Base-by-base conservation (phyloP, 2,888 invertebrate species). In the Oligia fasciuncula region DNA sequence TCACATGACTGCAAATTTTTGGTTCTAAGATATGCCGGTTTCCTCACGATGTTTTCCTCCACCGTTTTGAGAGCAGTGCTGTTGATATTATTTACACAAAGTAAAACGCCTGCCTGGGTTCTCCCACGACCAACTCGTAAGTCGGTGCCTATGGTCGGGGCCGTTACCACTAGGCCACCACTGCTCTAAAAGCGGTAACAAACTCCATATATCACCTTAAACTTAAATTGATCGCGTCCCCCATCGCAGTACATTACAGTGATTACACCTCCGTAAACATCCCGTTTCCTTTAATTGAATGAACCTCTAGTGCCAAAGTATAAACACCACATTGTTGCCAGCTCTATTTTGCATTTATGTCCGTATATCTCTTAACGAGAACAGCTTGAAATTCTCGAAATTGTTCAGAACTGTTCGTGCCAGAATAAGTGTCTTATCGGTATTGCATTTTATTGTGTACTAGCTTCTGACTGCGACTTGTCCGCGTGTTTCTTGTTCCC, bases 211-310 rank as follows among this genome's bases (percentile, higher is more conserved):
- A 35, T 23, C 23, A 40, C 66, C 40, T 6, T 70, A 40, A 79
- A 57, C 40, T 17, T 57, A 49, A 14, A 68, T 76, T n/a, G 19
- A 35, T 19, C 43, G 9, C 9, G 2, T 69, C 77, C 35, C 68
- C 83, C 57, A 63, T 51, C 43, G 35, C 35, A 60, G 35, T 60
- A 81, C 17, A 57, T 83, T 51, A 65, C 35, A 19, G n/a, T 75
- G 75, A 80, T 80, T 62, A 70, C 46, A 54, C 60, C 40, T 62
- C 46, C 62, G 4, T 63, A 43, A 84, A 79, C 63, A 74, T 57
- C 49, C 70, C 63, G 62, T 46, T 84, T 79, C 84, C 80, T 71
- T 63, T 72, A 84, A 84, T 79, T 84, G 71, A 79, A 83, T 84
- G 57, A 49, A 62, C 82, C 65, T 19, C 49, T 65, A 54, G 23